Evolutionary conservation across 2,888 invertebrate genomes (phyloP).

Genomic region (Polyommatus iphigenia): DNA sequence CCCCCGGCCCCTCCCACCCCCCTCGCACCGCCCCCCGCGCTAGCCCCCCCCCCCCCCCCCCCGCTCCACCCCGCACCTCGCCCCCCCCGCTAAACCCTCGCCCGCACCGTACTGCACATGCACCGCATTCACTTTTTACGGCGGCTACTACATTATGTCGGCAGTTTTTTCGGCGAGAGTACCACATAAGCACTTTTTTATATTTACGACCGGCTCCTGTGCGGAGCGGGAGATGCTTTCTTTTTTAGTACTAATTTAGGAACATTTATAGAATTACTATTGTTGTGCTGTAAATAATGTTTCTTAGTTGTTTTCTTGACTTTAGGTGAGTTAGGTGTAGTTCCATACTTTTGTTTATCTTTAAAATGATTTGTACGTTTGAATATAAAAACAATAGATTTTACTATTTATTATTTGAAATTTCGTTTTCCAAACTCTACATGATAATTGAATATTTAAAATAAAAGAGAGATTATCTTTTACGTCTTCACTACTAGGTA

Average conservation of each 20-base stretch:
- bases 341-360: background rate
- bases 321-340: background rate
- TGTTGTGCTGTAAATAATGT: constrained; percentile 43
- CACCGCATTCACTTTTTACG: constrained; percentile 78
- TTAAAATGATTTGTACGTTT: too few relatives aligned
- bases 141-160: constrained; percentile 76
- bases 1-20: constrained; percentile 65
- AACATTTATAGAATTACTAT: constrained; percentile 44
- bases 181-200: constrained; percentile 77
- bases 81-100: constrained; percentile 40
- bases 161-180: constrained; percentile 71
- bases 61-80: constrained; percentile 54
- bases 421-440: too few relatives aligned
- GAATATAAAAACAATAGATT: too few relatives aligned
- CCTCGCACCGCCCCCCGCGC: constrained; percentile 51
- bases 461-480: too few relatives aligned
- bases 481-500: too few relatives aligned
- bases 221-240: constrained; percentile 62
- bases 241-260: constrained; percentile 63
- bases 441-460: too few relatives aligned
- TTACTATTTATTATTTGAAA: too few relatives aligned
- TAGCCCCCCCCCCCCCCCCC: constrained; percentile 44
- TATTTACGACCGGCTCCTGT: constrained; percentile 71
- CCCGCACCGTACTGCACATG: constrained; percentile 63
- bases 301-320: constrained; percentile 34